These are phyloP conservation scores for Leptinotarsa peninsularis DNA, from an alignment of 2,888 invertebrate genomes.

Conservation along the genomic window DNA sequence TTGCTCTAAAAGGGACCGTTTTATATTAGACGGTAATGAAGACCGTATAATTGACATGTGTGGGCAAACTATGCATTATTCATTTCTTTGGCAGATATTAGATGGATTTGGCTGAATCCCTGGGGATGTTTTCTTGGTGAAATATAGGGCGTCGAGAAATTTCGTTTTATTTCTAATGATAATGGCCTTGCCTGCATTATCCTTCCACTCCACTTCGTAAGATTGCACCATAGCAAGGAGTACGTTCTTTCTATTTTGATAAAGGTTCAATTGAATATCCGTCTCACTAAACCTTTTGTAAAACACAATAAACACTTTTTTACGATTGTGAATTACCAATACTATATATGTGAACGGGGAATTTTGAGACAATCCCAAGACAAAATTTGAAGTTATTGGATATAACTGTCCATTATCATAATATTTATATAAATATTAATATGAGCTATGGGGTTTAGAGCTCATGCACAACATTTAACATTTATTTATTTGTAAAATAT, in stretches of 20 bases:
- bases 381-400: too few species aligned
- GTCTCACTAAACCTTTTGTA: not conserved
- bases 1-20: constrained; percentile 24
- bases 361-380: too few species aligned
- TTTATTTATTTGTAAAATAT: too few species aligned
- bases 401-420: too few species aligned
- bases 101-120: not conserved
- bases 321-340: too few species aligned
- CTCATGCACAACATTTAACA: too few species aligned
- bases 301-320: too few species aligned
- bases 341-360: too few species aligned
- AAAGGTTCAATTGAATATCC: not conserved
- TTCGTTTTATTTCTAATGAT: not conserved
- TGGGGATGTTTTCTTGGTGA: not conserved
- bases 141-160: not conserved
- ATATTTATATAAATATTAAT: too few species aligned
- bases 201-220: not conserved
- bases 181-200: not conserved
- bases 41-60: constrained; percentile 38
- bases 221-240: not conserved
- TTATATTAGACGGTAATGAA: constrained; percentile 27
- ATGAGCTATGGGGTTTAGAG: too few species aligned
- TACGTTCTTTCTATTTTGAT: not conserved
- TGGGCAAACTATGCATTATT: constrained; percentile 39
- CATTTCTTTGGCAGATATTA: constrained; percentile 13